Base-by-base conservation (phyloP, 2,113 vertebrate genomes). In the Hydrochoerus hydrochaeris region DNA sequence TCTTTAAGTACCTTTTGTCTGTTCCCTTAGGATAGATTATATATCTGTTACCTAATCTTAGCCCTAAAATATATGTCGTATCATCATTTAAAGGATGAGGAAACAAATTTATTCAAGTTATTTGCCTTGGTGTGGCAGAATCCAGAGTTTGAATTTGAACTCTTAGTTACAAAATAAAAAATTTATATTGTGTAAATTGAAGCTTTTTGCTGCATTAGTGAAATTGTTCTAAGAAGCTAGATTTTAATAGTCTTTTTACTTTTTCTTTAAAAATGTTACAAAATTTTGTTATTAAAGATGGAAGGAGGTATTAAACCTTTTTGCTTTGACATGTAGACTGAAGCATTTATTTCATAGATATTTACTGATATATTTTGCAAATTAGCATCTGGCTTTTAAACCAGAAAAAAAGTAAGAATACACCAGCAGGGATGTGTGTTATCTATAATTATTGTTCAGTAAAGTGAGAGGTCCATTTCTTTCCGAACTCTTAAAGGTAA, bases 81-180 rank as follows among this genome's bases (percentile, higher is more conserved):
- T 84, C 44, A 87, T 12, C 14, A 30, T 81, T 88, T 93, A 65
- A 96, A 80, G 41, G 20, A 77, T 57, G 58, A 80, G 20, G 52
- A 93, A 93, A 90, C 28, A 84, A 46, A 78, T 41, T 44, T 46
- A 85, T 7, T 62, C 26, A 90, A 13, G 16, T 83, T 86, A 82
- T 9, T 93, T 93, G 10, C 54, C 30, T 93, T 82, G n/a, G 8
- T 88, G 35, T 71, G 78, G 32, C 19, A 95, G 44, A 96, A 82
- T 91, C 7, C 11, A 82, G 67, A 85, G 38, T 96, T 85, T 83
- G 12, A 57, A 85, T 88, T 86, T 57, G 57, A 91, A 93, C 7
- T 91, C 3, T 91, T 92, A 54, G 30, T 88, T 93, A 84, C 4
- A 75, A 89, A 93, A 95, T 63, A 57, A 58, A 95, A 93, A 95